These are phyloP conservation scores for Nicator chloris DNA, from an alignment of 2,113 vertebrate species.

Conservation along the genomic window DNA sequence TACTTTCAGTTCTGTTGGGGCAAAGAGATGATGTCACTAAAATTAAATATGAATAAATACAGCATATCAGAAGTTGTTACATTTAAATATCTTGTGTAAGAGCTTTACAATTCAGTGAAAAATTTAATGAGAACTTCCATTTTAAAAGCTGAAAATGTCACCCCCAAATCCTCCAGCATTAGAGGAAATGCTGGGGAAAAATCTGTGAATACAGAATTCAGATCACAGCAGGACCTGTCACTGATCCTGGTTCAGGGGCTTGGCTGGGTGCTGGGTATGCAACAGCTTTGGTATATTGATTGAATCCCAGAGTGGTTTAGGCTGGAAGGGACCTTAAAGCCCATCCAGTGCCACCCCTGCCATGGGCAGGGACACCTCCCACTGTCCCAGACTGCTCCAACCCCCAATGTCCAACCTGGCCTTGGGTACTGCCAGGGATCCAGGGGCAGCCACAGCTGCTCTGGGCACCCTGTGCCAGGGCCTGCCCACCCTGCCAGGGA, in stretches of 20 bases:
- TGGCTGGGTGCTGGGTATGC: neutral
- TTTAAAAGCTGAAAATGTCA: conserved; percentile 3
- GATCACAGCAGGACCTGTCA: neutral
- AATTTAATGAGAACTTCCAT: neutral
- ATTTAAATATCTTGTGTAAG: neutral
- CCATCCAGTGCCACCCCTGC: neutral
- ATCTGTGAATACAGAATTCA: neutral
- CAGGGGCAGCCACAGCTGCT: neutral
- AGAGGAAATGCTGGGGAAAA: neutral
- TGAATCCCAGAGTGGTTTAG: neutral
- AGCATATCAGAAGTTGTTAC: neutral
- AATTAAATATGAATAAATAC: neutral
- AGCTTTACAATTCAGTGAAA: neutral
- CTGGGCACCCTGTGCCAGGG: neutral
- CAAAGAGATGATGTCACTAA: neutral
- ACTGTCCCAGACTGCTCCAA: neutral
- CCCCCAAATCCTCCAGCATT: neutral
- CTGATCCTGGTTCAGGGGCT: neutral
- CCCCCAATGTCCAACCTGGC: neutral
- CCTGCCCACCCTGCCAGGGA: neutral
- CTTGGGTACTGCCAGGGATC: neutral
- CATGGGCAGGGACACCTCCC: neutral
- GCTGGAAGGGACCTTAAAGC: neutral
- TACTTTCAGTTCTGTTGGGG: neutral
- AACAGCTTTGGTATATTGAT: neutral